Percentiles rank a stretch among this genome's conserved stretches.
These are phyloP conservation scores for Seira sanloemensis DNA, from an alignment of 2,888 invertebrate species.

Conservation along the genomic window DNA sequence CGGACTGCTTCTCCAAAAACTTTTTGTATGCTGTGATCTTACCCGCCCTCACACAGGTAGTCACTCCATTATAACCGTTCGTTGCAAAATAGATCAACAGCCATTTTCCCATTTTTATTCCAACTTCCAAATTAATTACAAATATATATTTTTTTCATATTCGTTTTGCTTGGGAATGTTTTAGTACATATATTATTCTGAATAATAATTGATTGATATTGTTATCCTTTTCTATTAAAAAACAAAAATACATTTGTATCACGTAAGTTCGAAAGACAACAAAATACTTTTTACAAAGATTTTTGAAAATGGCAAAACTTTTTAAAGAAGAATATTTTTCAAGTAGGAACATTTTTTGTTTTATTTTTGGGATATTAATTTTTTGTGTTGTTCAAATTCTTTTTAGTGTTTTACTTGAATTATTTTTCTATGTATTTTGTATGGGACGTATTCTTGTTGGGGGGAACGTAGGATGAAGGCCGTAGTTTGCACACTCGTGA, in stretches of 20 bases:
- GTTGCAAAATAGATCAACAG: too few species aligned
- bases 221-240: too few species aligned
- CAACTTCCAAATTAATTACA: background rate
- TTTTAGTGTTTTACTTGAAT: slow-evolving; percentile 41
- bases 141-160: background rate
- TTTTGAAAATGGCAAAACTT: too few species aligned
- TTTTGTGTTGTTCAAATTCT: slow-evolving; percentile 31
- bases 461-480: slow-evolving; percentile 71
- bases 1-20: slow-evolving; percentile 70
- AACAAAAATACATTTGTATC: too few species aligned
- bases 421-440: slow-evolving; percentile 29
- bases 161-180: slow-evolving; percentile 9
- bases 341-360: slow-evolving; percentile 18
- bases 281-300: too few species aligned
- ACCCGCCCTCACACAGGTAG: slow-evolving; percentile 72
- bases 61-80: too few species aligned
- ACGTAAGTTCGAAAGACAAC: too few species aligned
- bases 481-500: slow-evolving; percentile 71
- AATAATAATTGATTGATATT: too few species aligned
- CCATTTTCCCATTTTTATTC: background rate
- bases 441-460: slow-evolving; percentile 33
- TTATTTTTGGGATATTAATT: slow-evolving; percentile 26
- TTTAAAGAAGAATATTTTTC: slow-evolving; percentile 17
- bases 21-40: slow-evolving; percentile 70
- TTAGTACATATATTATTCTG: too few species aligned